Conservation (phyloP, 2,888 invertebrate genomes). For the Dyspetes luteomarginatus region DNA sequence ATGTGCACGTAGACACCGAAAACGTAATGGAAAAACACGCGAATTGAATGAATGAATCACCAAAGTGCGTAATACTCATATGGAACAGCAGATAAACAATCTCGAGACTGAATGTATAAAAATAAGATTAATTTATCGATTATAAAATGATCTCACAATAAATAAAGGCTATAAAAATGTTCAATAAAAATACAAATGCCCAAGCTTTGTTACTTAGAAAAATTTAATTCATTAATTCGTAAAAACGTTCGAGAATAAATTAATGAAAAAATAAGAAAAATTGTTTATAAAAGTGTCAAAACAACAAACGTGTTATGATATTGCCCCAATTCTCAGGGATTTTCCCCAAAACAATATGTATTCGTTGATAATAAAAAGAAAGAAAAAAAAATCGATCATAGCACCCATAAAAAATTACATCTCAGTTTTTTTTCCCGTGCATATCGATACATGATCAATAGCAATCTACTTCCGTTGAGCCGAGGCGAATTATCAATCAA, state of each 20-base stretch:
- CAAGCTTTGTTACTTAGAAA: neutral
- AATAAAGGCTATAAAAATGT: too few species aligned
- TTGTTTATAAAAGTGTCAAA: too few species aligned
- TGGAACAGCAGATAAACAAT: too few species aligned
- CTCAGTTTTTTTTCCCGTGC: neutral
- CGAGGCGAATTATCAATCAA: neutral
- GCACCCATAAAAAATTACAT: neutral
- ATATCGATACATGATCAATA: neutral
- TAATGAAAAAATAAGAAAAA: neutral
- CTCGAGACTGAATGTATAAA: too few species aligned
- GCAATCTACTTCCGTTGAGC: neutral
- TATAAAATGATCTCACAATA: too few species aligned
- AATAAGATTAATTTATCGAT: too few species aligned
- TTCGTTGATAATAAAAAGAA: neutral
- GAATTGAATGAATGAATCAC: conserved; percentile 36
- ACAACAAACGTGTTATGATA: neutral
- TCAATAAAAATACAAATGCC: neutral
- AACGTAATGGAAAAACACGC: conserved; percentile 15
- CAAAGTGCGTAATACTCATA: neutral
- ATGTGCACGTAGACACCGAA: neutral
- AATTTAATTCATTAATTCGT: neutral
- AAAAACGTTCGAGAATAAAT: neutral
- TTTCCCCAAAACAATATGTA: conserved; percentile 8
- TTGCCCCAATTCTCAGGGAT: neutral
- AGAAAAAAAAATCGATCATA: neutral